Conservation (phyloP, 2,797 vertebrate genomes). For the Cyclura pinguis region DNA sequence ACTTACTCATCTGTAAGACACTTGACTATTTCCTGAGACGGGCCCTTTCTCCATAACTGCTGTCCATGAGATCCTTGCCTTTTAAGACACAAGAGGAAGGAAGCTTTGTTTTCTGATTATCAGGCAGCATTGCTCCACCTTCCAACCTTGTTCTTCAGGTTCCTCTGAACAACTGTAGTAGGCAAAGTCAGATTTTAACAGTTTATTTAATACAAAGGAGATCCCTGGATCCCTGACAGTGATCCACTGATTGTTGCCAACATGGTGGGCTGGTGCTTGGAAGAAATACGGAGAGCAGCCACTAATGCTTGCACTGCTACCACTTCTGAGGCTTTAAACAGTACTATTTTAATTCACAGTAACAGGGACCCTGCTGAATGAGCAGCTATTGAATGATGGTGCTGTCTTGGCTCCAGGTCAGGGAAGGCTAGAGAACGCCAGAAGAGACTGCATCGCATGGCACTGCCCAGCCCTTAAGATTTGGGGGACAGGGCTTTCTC, state of each 20-base stretch:
- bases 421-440: not conserved
- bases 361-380: not conserved
- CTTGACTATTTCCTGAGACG: not conserved
- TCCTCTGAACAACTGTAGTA: not conserved
- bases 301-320: no score
- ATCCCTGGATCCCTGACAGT: not conserved
- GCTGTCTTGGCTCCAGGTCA: not conserved
- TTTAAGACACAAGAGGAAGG: not conserved
- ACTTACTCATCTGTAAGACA: not conserved
- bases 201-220: not conserved
- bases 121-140: not conserved
- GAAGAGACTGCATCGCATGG: not conserved
- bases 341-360: no score
- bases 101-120: not conserved
- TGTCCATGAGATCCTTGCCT: not conserved
- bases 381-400: not conserved
- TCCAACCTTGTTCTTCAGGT: not conserved
- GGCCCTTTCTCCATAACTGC: not conserved
- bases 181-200: not conserved
- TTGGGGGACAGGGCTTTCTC: no score
- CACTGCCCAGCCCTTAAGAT: not conserved
- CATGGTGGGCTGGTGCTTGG: not conserved
- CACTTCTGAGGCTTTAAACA: not conserved
- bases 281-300: not conserved
- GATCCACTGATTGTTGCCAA: not conserved